Evolutionary conservation across 2,888 invertebrate species (phyloP).

Genomic region (Drosophila buzzatii): DNA sequence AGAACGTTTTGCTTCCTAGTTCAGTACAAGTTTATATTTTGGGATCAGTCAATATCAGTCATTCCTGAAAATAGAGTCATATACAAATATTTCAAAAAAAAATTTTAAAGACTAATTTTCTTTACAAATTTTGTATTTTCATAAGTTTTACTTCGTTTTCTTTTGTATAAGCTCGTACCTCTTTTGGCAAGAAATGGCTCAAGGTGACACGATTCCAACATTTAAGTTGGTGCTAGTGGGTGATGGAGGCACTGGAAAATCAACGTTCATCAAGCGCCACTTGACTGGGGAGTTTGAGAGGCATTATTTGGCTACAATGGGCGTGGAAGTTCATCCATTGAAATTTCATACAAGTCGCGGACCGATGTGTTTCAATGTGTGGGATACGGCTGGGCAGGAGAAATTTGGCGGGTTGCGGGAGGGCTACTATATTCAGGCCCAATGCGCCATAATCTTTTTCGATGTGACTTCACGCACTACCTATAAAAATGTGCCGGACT

Average conservation of each 20-base stretch:
- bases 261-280: conserved; percentile 98
- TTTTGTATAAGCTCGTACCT: neutral
- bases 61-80: no score
- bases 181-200: conserved; percentile 2
- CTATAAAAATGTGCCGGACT: conserved; percentile 99
- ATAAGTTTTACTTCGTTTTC: neutral
- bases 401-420: conserved; percentile 98
- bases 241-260: conserved; percentile 99
- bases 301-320: conserved; percentile 98
- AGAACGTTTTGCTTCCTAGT: neutral
- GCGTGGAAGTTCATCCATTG: conserved; percentile 98
- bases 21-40: no score
- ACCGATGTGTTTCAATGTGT: conserved; percentile 97
- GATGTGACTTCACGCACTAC: conserved; percentile 99
- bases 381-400: conserved; percentile 99
- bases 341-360: conserved; percentile 98
- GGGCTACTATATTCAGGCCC: conserved; percentile 99
- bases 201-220: conserved; percentile 90
- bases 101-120: neutral
- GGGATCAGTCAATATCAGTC: neutral
- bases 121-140: neutral
- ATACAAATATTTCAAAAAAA: neutral
- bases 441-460: conserved; percentile 98
- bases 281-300: conserved; percentile 99
- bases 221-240: conserved; percentile 98